phyloP scores from a whole-genome alignment of 2,113 vertebrate species.

The Hemiprocne comata region DNA sequence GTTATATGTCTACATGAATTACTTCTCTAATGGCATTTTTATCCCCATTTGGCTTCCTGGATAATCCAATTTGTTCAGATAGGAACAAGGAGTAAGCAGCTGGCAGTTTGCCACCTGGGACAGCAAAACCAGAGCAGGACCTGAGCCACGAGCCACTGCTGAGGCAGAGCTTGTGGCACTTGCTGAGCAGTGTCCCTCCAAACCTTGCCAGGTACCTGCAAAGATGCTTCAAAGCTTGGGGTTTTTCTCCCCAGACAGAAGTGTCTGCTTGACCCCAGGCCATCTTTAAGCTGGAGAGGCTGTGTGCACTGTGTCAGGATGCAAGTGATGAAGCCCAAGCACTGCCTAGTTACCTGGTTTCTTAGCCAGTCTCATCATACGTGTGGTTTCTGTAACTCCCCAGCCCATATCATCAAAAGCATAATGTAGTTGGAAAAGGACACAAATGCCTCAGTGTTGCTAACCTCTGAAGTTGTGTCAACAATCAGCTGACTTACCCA shows the following conservation, averaged over 20 bases:
- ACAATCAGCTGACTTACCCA: not conserved
- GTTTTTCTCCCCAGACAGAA: not conserved
- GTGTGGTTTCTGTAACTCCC: not conserved
- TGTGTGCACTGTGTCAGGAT: rapidly evolving
- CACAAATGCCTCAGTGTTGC: not conserved
- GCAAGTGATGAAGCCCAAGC: not conserved
- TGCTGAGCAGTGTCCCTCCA: rapidly evolving
- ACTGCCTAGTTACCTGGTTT: not conserved
- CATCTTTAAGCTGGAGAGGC: not conserved
- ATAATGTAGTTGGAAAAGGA: not conserved
- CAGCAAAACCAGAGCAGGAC: not conserved
- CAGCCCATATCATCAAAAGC: rapidly evolving
- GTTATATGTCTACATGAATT: not conserved
- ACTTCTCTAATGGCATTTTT: not conserved
- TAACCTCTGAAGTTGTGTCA: not conserved
- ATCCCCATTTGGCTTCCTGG: not conserved
- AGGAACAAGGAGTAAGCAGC: not conserved
- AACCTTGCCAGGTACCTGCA: rapidly evolving
- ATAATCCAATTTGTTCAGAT: not conserved
- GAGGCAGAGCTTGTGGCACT: rapidly evolving
- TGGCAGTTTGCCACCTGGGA: not conserved
- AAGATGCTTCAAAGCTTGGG: not conserved
- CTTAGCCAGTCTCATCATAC: not conserved
- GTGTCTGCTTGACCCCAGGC: not conserved
- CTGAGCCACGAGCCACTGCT: rapidly evolving